Conservation (phyloP, 1,140 invertebrate species). For the Drosophila orena region DNA sequence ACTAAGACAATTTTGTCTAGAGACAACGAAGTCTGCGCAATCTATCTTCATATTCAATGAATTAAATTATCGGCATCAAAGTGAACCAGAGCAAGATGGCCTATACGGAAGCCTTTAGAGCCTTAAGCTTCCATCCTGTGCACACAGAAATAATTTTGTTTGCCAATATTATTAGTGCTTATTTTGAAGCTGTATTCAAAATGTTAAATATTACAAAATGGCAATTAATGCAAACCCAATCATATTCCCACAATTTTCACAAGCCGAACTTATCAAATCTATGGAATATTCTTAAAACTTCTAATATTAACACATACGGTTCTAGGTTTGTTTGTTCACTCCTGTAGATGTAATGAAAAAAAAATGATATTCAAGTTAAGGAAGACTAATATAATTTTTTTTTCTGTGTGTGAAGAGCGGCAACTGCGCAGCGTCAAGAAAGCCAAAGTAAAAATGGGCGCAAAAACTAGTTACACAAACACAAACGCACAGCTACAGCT, state of each 20-base stretch:
- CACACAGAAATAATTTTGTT: background rate
- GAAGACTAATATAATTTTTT: background rate
- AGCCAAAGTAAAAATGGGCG: conserved; percentile 75
- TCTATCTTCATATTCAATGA: conserved; percentile 67
- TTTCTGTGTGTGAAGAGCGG: conserved; percentile 53
- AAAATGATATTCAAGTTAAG: background rate
- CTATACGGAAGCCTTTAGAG: conserved; percentile 21
- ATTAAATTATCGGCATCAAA: conserved; percentile 66
- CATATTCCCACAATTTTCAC: too few relatives aligned
- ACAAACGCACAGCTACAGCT: conserved; percentile 48
- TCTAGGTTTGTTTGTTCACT: too few relatives aligned
- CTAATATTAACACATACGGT: too few relatives aligned
- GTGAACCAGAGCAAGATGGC: conserved; percentile 16
- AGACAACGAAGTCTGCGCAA: conserved; percentile 14
- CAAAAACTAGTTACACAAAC: conserved; percentile 77
- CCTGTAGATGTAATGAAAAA: too few relatives aligned
- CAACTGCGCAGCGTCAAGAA: conserved; percentile 64
- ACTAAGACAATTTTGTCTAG: background rate
- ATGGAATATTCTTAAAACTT: too few relatives aligned
- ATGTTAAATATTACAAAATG: too few relatives aligned
- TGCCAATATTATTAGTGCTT: background rate
- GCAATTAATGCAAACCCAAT: too few relatives aligned
- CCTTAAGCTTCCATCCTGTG: conserved; percentile 12
- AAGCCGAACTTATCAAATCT: too few relatives aligned
- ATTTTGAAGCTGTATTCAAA: background rate